A percentile compares a stretch with the other conserved stretches of the same genome.
Evolutionary conservation across 64 coral and sea anemone species (phyloP).

Genomic region (Hydrozoanthus tunicans): DNA sequence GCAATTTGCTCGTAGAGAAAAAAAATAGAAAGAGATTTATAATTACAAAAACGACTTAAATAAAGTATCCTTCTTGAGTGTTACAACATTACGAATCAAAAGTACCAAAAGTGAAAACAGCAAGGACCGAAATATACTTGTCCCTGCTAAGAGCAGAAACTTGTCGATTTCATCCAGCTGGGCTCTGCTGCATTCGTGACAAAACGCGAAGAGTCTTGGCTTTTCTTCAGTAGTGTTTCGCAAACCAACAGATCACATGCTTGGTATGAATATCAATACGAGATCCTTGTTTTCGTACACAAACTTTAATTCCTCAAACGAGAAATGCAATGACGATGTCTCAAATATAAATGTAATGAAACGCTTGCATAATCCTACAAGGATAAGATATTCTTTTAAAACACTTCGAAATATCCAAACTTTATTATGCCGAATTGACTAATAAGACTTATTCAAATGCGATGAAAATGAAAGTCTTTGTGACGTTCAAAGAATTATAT

Average conservation of each 20-base stretch:
- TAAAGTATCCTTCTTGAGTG: too few species aligned
- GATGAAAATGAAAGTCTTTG: slow-evolving; percentile 40
- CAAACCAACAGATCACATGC: slow-evolving; percentile 21
- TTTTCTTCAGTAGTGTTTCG: not conserved
- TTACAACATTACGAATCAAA: too few species aligned
- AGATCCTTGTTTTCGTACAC: not conserved
- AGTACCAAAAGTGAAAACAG: too few species aligned
- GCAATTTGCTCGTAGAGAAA: too few species aligned
- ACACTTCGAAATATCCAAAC: not conserved
- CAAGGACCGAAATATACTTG: too few species aligned
- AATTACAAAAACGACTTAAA: too few species aligned
- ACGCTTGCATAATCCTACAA: too few species aligned
- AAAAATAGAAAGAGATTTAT: too few species aligned
- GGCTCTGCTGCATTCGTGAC: not conserved
- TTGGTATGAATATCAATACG: not conserved
- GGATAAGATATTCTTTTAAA: not conserved
- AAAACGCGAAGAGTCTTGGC: not conserved
- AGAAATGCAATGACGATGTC: too few species aligned
- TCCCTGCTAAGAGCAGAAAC: too few species aligned
- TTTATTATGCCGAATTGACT: not conserved
- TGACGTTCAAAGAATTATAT: slow-evolving; percentile 16
- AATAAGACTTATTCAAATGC: not conserved
- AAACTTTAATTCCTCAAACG: not conserved
- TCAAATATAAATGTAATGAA: too few species aligned
- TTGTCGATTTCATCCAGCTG: too few species aligned